phyloP scores from a whole-genome alignment of 2,113 vertebrate genomes.

The Chiloscyllium plagiosum region DNA sequence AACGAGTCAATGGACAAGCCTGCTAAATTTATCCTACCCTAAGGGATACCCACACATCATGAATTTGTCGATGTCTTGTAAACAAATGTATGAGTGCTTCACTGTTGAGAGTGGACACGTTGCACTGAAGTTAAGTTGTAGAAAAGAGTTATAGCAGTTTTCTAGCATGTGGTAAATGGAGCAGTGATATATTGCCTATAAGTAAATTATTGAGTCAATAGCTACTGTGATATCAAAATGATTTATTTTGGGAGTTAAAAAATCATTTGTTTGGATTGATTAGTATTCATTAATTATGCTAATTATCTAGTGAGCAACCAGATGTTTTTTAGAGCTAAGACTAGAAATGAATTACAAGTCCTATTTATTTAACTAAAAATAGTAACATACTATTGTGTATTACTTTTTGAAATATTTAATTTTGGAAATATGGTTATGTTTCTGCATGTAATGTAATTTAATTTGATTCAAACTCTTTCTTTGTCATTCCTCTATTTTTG shows the following conservation, averaged over 20 bases:
- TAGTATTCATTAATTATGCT: conserved; percentile 78
- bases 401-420: background rate
- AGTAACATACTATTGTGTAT: conserved; percentile 42
- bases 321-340: conserved; percentile 68
- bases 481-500: no score
- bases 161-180: conserved; percentile 36
- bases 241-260: conserved; percentile 71
- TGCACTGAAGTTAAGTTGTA: conserved; percentile 32
- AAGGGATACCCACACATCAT: conserved; percentile 31
- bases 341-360: conserved; percentile 64
- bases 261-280: conserved; percentile 68
- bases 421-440: background rate
- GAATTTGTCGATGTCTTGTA: conserved; percentile 35
- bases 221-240: conserved; percentile 52
- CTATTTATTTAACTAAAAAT: conserved; percentile 65
- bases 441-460: background rate
- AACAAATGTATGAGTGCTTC: conserved; percentile 33
- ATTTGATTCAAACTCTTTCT: background rate
- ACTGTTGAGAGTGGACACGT: conserved; percentile 17
- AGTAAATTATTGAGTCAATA: conserved; percentile 47
- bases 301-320: conserved; percentile 72
- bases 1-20: conserved; percentile 31
- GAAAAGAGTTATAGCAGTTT: conserved; percentile 38
- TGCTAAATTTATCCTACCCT: conserved; percentile 37
- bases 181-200: conserved; percentile 51